These are phyloP conservation scores for Mactra quadrangularis DNA, from an alignment of 1,140 invertebrate species.

Conservation along the genomic window DNA sequence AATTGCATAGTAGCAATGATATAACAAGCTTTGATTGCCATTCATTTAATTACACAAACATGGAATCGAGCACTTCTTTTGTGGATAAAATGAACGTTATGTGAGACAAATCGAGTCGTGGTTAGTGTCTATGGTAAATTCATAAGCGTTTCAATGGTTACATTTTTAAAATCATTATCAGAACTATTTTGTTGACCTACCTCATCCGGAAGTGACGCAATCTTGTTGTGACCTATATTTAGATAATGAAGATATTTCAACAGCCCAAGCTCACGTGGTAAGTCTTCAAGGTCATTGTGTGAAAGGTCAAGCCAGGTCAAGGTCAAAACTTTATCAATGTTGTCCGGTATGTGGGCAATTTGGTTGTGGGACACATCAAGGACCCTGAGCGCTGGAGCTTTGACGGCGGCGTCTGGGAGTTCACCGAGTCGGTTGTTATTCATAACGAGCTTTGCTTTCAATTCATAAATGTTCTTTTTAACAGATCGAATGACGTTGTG, in stretches of 20 bases:
- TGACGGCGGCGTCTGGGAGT: conserved; percentile 75
- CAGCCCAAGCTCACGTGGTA: conserved; percentile 75
- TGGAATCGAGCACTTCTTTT: too few relatives aligned
- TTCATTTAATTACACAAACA: too few relatives aligned
- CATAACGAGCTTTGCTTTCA: conserved; percentile 73
- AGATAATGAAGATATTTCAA: conserved; percentile 78
- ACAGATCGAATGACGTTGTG: conserved; percentile 76
- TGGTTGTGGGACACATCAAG: conserved; percentile 78
- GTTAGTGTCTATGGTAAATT: too few relatives aligned
- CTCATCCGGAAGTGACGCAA: conserved; percentile 76
- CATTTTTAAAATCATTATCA: too few relatives aligned
- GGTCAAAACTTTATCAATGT: conserved; percentile 76
- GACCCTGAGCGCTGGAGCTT: conserved; percentile 72
- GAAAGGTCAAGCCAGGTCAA: conserved; percentile 76
- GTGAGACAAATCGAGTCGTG: too few relatives aligned
- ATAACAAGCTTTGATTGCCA: too few relatives aligned
- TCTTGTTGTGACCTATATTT: conserved; percentile 75
- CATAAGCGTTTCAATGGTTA: too few relatives aligned
- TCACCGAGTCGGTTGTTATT: conserved; percentile 78
- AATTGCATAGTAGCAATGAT: too few relatives aligned
- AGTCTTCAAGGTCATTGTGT: conserved; percentile 76
- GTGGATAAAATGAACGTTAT: too few relatives aligned
- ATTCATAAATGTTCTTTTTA: conserved; percentile 80
- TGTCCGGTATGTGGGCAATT: conserved; percentile 73
- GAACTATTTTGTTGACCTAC: too few relatives aligned